Evolutionary conservation across 1,140 invertebrate species (phyloP), one percentile per base, ranked within the genome.

Genomic region (Leptinotarsa undecemlineata): DNA sequence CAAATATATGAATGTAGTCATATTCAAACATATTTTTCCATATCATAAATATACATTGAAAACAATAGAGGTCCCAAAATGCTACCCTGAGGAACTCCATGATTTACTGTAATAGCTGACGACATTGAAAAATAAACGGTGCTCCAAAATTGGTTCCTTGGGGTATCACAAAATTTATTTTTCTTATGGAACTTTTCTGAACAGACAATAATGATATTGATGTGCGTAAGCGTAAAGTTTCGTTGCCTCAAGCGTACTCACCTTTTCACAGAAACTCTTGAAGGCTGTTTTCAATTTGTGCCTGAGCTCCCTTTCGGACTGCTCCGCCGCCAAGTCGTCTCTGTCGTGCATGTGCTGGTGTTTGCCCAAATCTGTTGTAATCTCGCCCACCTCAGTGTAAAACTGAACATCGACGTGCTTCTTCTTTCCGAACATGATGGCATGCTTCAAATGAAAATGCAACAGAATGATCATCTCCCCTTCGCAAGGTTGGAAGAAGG

Each of bases 341-440:
- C 98, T 89, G 86, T 99, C 98, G 83, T 99, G 97, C 97, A 99
- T 99, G 84, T 99, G 97, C 84, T 99, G 97, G 87, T 99, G 97
- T 86, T 99, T 99, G 60, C 98, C 98, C 73, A 99, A 88, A 91
- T 99, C 98, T 2, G 98, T 99, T 0, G 97, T 99, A 61, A 99
- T 98, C 88, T 99, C 98, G 81, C 98, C 98, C 69, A 99, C 98
- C 88, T 99, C 98, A 0, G 98, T 99, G 85, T 99, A 99, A 87
- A 99, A 99, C 84, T 99, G 98, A 4, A 99, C 97, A 87, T 99
- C 98, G 6, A 96, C 90, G 82, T 99, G 98, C 84, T 99, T 99
- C 88, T 99, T 99, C 86, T 99, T 99, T 75, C 97, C 97, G 90
- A 98, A 99, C 94, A 99, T 94, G 76, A 99, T 99, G 42, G 97